phyloP scores from a whole-genome alignment of 2,888 invertebrate species.

The Drosophila quasianomalipes region DNA sequence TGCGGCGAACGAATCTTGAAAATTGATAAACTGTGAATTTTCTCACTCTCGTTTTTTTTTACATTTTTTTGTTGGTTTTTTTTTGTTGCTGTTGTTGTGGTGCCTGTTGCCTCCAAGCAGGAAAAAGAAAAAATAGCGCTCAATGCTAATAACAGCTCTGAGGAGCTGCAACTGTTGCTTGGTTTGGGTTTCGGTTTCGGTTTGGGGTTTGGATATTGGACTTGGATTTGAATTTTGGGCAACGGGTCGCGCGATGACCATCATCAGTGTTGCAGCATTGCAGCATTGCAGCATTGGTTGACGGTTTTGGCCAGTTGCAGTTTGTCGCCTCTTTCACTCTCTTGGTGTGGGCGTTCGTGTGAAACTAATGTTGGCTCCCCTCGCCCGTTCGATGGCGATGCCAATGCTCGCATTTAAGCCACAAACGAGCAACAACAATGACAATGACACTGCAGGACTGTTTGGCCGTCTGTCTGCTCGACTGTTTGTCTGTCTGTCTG shows the following conservation, averaged over 20 bases:
- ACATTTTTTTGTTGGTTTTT: conserved; percentile 26
- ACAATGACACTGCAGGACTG: conserved; percentile 51
- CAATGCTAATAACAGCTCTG: conserved; percentile 74
- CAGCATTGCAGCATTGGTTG: conserved; percentile 26
- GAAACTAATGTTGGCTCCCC: conserved; percentile 67
- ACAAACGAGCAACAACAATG: conserved; percentile 53
- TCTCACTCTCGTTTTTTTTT: conserved; percentile 77
- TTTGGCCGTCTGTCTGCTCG: conserved; percentile 20
- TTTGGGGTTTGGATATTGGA: not conserved
- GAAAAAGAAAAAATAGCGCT: not conserved
- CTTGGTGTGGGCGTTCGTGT: conserved; percentile 75
- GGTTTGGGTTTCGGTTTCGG: conserved; percentile 2
- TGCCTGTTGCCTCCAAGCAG: conserved; percentile 38
- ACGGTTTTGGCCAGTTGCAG: conserved; percentile 11
- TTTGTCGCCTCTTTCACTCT: not conserved
- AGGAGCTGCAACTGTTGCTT: conserved; percentile 33
- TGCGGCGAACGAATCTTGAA: conserved; percentile 63
- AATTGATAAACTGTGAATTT: conserved; percentile 82
- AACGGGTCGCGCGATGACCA: conserved; percentile 70
- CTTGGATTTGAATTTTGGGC: conserved; percentile 43
- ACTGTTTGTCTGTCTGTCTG: conserved; percentile 32
- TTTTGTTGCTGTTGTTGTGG: not conserved
- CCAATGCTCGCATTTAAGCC: conserved; percentile 55
- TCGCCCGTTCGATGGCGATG: conserved; percentile 27
- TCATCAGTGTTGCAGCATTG: conserved; percentile 46